Conservation (phyloP, 2,113 vertebrate genomes). For the Aleadryas rufinucha region DNA sequence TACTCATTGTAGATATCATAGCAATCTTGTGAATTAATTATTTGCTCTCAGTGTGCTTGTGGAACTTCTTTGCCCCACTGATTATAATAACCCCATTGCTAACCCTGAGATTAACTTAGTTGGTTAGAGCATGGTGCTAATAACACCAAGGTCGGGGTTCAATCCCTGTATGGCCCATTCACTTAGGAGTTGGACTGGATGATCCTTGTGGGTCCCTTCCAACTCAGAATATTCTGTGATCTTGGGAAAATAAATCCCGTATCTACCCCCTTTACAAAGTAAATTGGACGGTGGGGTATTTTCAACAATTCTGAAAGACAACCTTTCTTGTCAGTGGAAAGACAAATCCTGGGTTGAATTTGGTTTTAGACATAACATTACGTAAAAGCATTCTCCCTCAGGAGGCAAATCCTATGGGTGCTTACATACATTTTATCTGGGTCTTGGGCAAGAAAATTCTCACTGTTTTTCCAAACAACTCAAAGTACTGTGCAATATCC, state of each 20-base stretch:
- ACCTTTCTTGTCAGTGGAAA: background rate
- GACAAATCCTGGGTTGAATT: background rate
- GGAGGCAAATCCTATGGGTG: background rate
- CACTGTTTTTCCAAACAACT: background rate
- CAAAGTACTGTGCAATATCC: background rate
- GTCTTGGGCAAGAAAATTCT: background rate
- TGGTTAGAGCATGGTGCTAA: background rate
- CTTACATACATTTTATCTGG: background rate
- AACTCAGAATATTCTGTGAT: background rate
- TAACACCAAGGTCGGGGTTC: background rate
- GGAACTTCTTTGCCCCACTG: background rate
- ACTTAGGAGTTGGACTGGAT: background rate
- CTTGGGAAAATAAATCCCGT: background rate
- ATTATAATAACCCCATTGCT: background rate
- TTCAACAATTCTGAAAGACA: background rate
- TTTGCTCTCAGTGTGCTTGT: background rate
- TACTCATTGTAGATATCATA: background rate
- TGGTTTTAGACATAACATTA: background rate
- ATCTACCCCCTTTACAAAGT: background rate
- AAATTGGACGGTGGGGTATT: background rate
- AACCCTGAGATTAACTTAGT: background rate
- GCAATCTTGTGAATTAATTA: background rate
- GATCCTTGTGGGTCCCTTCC: background rate
- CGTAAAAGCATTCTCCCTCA: background rate
- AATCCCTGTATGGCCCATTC: background rate